Conservation (phyloP, 2,888 invertebrate genomes). For the Elegia similella region DNA sequence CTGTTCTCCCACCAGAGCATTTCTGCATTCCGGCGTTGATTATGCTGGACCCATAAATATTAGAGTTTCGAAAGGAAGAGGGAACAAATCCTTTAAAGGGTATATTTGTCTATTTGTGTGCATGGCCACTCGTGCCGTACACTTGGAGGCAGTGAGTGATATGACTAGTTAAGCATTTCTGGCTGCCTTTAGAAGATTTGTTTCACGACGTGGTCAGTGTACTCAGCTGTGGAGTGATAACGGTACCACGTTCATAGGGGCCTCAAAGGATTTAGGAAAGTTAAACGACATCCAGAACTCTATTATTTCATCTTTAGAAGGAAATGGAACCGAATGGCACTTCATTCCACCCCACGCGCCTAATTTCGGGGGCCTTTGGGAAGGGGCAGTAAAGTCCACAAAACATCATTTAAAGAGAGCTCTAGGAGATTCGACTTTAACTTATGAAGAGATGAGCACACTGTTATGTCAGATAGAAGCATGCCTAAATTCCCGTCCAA, state of each 20-base stretch:
- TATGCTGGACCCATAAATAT: too few relatives aligned
- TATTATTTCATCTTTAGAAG: neutral
- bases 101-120: too few relatives aligned
- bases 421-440: neutral
- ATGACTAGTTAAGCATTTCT: slow-evolving; percentile 34
- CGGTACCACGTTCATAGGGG: slow-evolving; percentile 25
- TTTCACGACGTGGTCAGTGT: slow-evolving; percentile 26
- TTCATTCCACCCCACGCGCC: neutral
- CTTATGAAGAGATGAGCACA: neutral
- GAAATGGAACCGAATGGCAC: neutral
- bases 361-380: slow-evolving; percentile 1
- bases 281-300: neutral
- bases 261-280: neutral
- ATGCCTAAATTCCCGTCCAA: neutral
- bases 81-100: too few relatives aligned
- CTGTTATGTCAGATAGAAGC: neutral
- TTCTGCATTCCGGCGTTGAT: too few relatives aligned
- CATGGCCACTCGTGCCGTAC: too few relatives aligned
- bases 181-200: slow-evolving; percentile 30
- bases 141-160: too few relatives aligned
- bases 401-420: neutral
- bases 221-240: slow-evolving; percentile 28
- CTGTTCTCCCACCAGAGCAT: too few relatives aligned
- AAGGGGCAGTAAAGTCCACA: neutral
- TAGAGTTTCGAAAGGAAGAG: too few relatives aligned